These are phyloP conservation scores for Eulithis testata DNA, from an alignment of 2,888 invertebrate species.

Conservation along the genomic window DNA sequence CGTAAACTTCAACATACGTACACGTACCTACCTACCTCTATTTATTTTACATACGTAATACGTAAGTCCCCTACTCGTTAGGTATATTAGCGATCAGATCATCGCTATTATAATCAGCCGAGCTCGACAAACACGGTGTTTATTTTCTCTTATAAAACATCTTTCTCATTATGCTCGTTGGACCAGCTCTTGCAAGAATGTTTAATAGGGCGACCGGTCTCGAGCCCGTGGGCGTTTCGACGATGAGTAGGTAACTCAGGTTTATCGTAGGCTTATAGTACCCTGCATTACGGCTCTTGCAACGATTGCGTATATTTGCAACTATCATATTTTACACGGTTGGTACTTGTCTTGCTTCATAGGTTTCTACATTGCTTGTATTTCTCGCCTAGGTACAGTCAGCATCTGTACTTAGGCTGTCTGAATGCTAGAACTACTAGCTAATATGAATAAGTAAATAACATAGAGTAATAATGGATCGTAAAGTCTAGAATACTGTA, in stretches of 20 bases:
- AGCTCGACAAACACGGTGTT: constrained; percentile 18
- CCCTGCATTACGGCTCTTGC: constrained; percentile 38
- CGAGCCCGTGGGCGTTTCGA: constrained; percentile 38
- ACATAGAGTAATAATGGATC: too few species aligned
- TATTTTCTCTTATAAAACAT: constrained; percentile 25
- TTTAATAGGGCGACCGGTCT: constrained; percentile 42
- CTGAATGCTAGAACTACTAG: too few species aligned
- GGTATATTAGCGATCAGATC: too few species aligned
- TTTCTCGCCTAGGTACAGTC: constrained; percentile 7
- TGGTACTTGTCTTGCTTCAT: constrained; percentile 36
- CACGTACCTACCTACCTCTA: too few species aligned
- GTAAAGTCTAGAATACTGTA: too few species aligned
- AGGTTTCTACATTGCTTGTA: constrained; percentile 36
- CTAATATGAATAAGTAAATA: too few species aligned
- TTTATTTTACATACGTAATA: too few species aligned
- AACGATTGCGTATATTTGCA: constrained; percentile 40
- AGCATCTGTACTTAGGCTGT: too few species aligned
- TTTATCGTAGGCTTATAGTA: constrained; percentile 30
- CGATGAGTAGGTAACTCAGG: constrained; percentile 27
- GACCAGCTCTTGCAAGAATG: constrained; percentile 40
- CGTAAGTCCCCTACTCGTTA: too few species aligned
- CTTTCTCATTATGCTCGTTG: constrained; percentile 27
- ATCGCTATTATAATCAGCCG: too few species aligned
- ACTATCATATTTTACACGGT: constrained; percentile 40
- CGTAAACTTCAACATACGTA: too few species aligned